phyloP scores from a whole-genome alignment of 2,113 vertebrate genomes.

The Malurus melanocephalus region DNA sequence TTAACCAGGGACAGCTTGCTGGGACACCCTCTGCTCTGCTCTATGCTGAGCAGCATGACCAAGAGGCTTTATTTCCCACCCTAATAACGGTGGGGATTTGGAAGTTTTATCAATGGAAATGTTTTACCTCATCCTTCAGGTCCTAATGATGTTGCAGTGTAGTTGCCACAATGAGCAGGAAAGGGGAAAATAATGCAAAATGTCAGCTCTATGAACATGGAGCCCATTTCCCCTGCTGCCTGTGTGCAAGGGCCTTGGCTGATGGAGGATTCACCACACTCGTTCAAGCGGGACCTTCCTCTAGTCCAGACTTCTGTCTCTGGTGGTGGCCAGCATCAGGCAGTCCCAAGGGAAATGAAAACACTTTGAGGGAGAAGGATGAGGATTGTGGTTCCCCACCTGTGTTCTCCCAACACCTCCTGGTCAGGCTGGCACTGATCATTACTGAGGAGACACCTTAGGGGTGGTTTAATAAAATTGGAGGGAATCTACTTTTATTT shows the following conservation, averaged over 20 bases:
- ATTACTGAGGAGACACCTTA: neutral
- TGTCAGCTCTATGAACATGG: neutral
- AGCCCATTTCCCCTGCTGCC: neutral
- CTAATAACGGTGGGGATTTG: neutral
- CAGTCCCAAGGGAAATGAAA: neutral
- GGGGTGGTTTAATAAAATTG: neutral
- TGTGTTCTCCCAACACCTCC: neutral
- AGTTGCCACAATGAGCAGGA: neutral
- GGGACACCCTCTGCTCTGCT: neutral
- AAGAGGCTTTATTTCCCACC: neutral
- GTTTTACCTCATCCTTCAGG: neutral
- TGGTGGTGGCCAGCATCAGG: neutral
- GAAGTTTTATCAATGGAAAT: neutral
- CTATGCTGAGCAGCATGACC: neutral
- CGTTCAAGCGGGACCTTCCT: fast-evolving
- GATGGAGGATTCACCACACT: neutral
- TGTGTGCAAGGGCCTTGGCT: neutral
- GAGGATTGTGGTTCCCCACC: neutral
- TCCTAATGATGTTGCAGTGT: neutral
- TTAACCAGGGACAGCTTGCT: neutral
- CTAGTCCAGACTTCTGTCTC: neutral
- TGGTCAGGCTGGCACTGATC: neutral
- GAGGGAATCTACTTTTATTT: neutral
- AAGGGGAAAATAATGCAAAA: neutral
- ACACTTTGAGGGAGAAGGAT: neutral